phyloP scores from a whole-genome alignment of 92 coral and sea anemone species.

The Scolanthus callimorphus region DNA sequence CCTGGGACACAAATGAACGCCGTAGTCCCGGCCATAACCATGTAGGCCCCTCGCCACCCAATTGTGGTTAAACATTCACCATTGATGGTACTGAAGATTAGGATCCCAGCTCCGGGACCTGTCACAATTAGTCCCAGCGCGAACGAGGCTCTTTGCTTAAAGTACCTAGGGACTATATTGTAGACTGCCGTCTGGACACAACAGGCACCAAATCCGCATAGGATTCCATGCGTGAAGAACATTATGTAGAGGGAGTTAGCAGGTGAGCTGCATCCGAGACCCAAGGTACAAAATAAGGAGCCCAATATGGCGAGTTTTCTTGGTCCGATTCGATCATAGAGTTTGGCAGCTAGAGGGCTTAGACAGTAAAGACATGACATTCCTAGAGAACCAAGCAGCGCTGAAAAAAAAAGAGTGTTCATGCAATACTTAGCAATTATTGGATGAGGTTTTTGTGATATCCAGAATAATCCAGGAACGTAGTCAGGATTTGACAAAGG shows the following conservation, averaged over 20 bases:
- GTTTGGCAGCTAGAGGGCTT: not conserved
- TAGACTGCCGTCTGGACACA: not conserved
- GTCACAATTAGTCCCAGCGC: not conserved
- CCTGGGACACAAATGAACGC: not conserved
- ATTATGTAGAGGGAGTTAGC: not conserved
- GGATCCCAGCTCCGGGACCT: not conserved
- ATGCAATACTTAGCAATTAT: too few relatives aligned
- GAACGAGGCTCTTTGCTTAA: not conserved
- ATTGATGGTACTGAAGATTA: not conserved
- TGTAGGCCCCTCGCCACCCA: not conserved
- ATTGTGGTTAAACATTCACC: not conserved
- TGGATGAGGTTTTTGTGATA: too few relatives aligned
- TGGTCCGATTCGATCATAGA: not conserved
- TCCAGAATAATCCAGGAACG: too few relatives aligned
- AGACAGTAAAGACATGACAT: not conserved
- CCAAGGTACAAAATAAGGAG: not conserved
- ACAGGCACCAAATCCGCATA: not conserved
- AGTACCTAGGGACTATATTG: not conserved
- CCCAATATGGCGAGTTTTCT: not conserved
- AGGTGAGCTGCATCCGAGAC: not conserved
- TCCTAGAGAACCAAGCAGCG: not conserved
- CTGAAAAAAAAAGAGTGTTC: not conserved
- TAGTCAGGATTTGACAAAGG: too few relatives aligned
- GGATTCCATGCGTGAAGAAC: not conserved
- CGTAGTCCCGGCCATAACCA: not conserved